Conservation (phyloP, 2,888 invertebrate species). For the Lapara coniferarum region DNA sequence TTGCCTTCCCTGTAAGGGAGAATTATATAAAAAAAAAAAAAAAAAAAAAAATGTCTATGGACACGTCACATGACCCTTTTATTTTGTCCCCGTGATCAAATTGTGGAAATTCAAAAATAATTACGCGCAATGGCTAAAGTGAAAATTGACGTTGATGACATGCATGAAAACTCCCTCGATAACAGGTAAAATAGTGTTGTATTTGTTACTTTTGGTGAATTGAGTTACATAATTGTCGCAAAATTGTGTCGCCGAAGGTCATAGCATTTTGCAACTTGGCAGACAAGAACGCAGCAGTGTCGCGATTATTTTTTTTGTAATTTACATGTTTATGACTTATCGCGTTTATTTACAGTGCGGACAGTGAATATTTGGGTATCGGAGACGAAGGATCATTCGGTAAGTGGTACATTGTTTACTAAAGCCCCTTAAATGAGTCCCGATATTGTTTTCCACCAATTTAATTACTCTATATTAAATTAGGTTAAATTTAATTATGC, state of each 20-base stretch:
- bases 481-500: slow-evolving; percentile 64
- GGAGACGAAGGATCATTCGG: slow-evolving; percentile 74
- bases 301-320: slow-evolving; percentile 45
- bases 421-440: neutral
- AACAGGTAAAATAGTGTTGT: slow-evolving; percentile 79
- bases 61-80: slow-evolving; percentile 87
- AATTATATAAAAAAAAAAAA: too few species aligned
- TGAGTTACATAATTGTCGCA: slow-evolving; percentile 69
- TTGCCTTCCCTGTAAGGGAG: too few species aligned
- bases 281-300: slow-evolving; percentile 50
- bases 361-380: slow-evolving; percentile 75
- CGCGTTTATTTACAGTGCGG: slow-evolving; percentile 71
- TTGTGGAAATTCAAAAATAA: slow-evolving; percentile 87
- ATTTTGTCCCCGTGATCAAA: slow-evolving; percentile 89
- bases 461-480: slow-evolving; percentile 55
- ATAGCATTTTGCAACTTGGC: slow-evolving; percentile 71
- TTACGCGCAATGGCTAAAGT: slow-evolving; percentile 80
- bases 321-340: slow-evolving; percentile 43
- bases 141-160: slow-evolving; percentile 82
- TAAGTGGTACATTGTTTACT: slow-evolving; percentile 46
- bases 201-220: slow-evolving; percentile 39
- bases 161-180: slow-evolving; percentile 85
- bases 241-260: slow-evolving; percentile 71
- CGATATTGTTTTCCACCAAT: slow-evolving; percentile 38
- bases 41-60: too few species aligned